Conservation (phyloP, 2,888 invertebrate genomes). For the Acronicta alni region DNA sequence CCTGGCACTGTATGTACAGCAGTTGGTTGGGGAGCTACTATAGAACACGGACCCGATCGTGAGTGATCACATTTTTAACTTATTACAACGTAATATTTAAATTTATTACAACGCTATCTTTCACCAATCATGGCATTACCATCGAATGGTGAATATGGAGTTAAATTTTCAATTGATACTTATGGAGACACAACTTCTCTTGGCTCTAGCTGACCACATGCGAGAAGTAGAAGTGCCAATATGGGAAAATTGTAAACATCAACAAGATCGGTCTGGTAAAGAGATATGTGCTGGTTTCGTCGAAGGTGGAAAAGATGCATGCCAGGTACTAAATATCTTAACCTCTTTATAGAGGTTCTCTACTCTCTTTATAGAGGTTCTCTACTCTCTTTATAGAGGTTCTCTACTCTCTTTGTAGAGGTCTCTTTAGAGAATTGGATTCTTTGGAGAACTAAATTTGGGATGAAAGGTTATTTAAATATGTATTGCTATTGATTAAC, state of each 20-base stretch:
- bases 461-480: no score
- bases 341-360: no score
- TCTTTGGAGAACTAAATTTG: no score
- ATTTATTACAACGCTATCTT: no score
- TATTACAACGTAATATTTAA: no score
- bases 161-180: not conserved
- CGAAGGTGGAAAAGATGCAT: conserved; percentile 95
- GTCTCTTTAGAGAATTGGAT: no score
- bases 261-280: conserved; percentile 90
- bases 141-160: no score
- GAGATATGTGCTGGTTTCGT: conserved; percentile 94
- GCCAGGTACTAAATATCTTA: conserved; percentile 88
- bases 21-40: conserved; percentile 95
- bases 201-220: conserved; percentile 92
- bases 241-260: conserved; percentile 90
- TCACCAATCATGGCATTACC: no score
- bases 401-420: no score
- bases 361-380: no score
- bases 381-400: no score
- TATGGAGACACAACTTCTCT: not conserved
- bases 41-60: conserved; percentile 94
- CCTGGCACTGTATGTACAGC: conserved; percentile 92
- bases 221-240: conserved; percentile 94
- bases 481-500: no score
- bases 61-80: conserved; percentile 72